A percentile compares a stretch with the other conserved stretches of the same genome.
phyloP scores from a whole-genome alignment of 2,888 invertebrate genomes.

The Lasius fuliginosus region DNA sequence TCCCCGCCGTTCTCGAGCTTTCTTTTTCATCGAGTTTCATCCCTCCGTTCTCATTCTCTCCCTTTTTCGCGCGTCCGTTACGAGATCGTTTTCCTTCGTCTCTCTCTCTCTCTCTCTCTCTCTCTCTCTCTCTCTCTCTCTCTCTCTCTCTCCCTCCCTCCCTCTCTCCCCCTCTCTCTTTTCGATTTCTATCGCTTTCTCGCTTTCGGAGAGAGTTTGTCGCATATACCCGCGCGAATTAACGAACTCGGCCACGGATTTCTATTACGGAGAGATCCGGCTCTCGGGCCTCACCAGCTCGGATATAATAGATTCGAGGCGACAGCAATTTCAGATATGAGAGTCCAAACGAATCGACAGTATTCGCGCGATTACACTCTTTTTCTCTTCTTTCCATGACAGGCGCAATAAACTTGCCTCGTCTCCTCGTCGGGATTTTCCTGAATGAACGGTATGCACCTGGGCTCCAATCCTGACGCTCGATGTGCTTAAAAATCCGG shows the following conservation, averaged over 20 bases:
- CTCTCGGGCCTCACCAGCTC: constrained; percentile 49
- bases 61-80: constrained; percentile 26
- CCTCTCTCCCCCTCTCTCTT: neutral
- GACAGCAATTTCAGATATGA: constrained; percentile 73
- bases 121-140: neutral
- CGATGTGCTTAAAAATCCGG: constrained; percentile 64
- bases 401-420: constrained; percentile 48
- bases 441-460: constrained; percentile 61
- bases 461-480: constrained; percentile 62
- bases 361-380: constrained; percentile 67
- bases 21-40: constrained; percentile 50
- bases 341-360: constrained; percentile 63
- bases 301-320: constrained; percentile 60
- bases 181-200: neutral
- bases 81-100: constrained; percentile 13
- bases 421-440: constrained; percentile 48
- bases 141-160: neutral
- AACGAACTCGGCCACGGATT: constrained; percentile 60
- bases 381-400: constrained; percentile 49
- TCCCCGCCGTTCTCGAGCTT: constrained; percentile 26
- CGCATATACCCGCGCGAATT: constrained; percentile 62
- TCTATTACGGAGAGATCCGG: constrained; percentile 50
- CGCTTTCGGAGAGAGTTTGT: constrained; percentile 15
- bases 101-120: neutral
- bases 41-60: constrained; percentile 7